Conservation (phyloP, 2,113 vertebrate species). For the Microcebus lehilahytsara region DNA sequence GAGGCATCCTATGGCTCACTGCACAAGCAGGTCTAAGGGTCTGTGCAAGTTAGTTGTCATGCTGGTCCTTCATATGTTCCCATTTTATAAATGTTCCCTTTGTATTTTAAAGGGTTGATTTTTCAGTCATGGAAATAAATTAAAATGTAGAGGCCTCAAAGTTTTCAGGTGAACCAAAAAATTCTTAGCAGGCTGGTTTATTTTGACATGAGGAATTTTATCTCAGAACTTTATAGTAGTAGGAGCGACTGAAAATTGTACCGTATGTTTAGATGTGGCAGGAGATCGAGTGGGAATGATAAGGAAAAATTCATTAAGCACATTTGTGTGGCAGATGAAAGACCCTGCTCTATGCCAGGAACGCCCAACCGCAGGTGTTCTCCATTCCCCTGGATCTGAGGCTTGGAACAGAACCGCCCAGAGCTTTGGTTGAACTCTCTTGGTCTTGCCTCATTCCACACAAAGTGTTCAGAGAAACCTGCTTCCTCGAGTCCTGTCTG, state of each 20-base stretch:
- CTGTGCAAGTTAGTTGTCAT: neutral
- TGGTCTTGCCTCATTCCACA: neutral
- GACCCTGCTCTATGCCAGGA: neutral
- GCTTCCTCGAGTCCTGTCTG: neutral
- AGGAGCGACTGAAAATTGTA: neutral
- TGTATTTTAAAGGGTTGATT: neutral
- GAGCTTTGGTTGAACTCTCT: neutral
- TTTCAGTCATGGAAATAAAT: neutral
- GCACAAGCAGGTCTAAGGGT: accelerated
- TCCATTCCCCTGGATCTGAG: neutral
- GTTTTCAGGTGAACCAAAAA: neutral
- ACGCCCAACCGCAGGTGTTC: neutral
- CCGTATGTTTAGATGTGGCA: neutral
- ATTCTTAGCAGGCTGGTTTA: neutral
- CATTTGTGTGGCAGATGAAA: neutral
- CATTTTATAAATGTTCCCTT: neutral
- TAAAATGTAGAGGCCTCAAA: neutral
- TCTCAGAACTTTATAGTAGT: neutral
- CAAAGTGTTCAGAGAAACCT: neutral
- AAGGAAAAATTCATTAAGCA: accelerated
- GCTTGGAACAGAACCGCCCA: neutral
- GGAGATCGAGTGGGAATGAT: neutral
- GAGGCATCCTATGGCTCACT: neutral
- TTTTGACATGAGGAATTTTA: neutral
- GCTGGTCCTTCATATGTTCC: neutral